Conservation (phyloP, 2,113 vertebrate species). For the Morone chrysops region DNA sequence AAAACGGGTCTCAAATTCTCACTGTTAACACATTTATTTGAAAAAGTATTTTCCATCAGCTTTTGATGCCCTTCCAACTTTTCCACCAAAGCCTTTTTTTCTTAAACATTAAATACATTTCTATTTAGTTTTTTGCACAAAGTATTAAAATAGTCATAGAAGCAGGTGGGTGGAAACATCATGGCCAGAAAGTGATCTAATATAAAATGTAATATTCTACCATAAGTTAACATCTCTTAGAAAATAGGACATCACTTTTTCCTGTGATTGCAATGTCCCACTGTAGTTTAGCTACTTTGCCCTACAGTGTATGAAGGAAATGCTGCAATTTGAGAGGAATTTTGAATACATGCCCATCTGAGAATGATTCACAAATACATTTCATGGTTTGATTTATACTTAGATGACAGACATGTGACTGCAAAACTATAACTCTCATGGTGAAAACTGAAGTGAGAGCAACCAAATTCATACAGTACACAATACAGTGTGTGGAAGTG, state of each 20-base stretch:
- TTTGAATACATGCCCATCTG: neutral
- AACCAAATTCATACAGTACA: neutral
- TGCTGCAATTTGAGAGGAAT: neutral
- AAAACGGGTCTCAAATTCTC: constrained; percentile 29
- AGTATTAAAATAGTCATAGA: neutral
- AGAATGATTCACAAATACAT: neutral
- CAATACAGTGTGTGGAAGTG: neutral
- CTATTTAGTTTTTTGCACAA: neutral
- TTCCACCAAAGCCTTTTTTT: constrained; percentile 12
- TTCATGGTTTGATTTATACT: neutral
- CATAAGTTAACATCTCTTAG: neutral
- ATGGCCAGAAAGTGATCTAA: neutral
- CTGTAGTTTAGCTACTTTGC: neutral
- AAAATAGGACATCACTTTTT: neutral
- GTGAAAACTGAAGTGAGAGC: neutral
- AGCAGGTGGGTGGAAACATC: neutral
- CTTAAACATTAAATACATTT: neutral
- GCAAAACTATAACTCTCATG: neutral
- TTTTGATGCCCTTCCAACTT: constrained; percentile 4
- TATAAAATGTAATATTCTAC: neutral
- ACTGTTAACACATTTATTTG: constrained; percentile 4
- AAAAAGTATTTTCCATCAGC: constrained; percentile 28
- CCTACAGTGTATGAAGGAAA: neutral
- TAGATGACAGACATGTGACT: neutral
- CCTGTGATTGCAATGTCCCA: neutral